Percentiles rank a stretch among this genome's conserved stretches.
Conservation (phyloP, 2,888 invertebrate genomes). For the Morpho helenor region DNA sequence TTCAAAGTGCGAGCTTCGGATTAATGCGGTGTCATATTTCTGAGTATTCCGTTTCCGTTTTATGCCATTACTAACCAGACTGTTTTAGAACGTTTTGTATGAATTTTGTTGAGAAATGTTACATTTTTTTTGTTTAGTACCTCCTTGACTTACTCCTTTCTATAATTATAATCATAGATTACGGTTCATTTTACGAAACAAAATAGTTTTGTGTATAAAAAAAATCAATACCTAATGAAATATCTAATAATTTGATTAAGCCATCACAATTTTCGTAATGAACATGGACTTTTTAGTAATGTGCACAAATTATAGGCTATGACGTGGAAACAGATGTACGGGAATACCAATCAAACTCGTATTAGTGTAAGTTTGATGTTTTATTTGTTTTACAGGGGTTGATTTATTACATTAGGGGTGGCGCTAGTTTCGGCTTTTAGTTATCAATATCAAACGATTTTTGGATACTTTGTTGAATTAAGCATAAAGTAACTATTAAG, state of each 20-base stretch:
- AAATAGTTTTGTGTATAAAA: no score
- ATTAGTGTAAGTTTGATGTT: constrained; percentile 33
- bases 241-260: constrained; percentile 2
- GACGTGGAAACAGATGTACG: constrained; percentile 38
- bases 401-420: constrained; percentile 19
- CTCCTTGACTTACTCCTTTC: no score
- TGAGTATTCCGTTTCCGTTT: constrained; percentile 12
- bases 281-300: constrained; percentile 23
- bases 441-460: background rate
- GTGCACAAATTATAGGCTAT: constrained; percentile 39
- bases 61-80: background rate
- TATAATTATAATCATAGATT: no score
- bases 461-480: background rate
- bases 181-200: no score
- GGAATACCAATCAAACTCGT: constrained; percentile 42
- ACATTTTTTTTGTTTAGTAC: no score
- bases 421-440: background rate
- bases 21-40: constrained; percentile 15
- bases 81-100: constrained; percentile 3
- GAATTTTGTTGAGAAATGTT: no score
- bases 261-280: constrained; percentile 6
- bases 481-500: background rate
- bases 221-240: no score
- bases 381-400: constrained; percentile 22
- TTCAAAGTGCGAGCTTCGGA: constrained; percentile 26